These are phyloP conservation scores for Blomia tropicalis DNA, from an alignment of 2,888 invertebrate species.

Conservation along the genomic window DNA sequence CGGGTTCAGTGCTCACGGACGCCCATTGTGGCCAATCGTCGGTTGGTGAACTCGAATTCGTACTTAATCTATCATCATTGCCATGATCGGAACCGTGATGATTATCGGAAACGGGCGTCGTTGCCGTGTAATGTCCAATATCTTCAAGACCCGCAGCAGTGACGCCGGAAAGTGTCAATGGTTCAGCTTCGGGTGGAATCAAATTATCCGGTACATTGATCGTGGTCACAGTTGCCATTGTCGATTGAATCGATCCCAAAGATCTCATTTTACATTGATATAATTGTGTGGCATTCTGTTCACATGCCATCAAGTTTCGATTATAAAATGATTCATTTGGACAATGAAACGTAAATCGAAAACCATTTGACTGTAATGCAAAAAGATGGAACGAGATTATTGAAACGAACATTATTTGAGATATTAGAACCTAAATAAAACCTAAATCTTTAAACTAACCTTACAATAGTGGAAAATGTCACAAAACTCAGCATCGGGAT, in stretches of 20 bases:
- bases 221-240: neutral
- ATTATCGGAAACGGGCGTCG: neutral
- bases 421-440: no score
- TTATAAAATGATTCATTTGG: slow-evolving; percentile 29
- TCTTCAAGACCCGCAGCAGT: neutral
- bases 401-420: neutral
- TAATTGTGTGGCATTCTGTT: slow-evolving; percentile 24
- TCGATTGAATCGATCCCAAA: neutral
- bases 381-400: neutral
- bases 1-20: neutral
- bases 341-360: slow-evolving; percentile 30
- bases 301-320: slow-evolving; percentile 30
- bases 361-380: slow-evolving; percentile 26
- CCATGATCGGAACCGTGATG: no score
- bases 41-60: neutral
- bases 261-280: neutral
- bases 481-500: slow-evolving; percentile 30
- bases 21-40: neutral
- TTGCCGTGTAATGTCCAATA: neutral
- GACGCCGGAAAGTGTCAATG: neutral
- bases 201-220: no score
- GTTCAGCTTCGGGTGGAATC: neutral
- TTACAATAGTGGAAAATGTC: slow-evolving; percentile 32
- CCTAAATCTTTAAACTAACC: no score
- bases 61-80: no score